Percentiles rank a stretch among this genome's conserved stretches.
phyloP scores from a whole-genome alignment of 2,888 invertebrate species.

The Apodemia duryi region DNA sequence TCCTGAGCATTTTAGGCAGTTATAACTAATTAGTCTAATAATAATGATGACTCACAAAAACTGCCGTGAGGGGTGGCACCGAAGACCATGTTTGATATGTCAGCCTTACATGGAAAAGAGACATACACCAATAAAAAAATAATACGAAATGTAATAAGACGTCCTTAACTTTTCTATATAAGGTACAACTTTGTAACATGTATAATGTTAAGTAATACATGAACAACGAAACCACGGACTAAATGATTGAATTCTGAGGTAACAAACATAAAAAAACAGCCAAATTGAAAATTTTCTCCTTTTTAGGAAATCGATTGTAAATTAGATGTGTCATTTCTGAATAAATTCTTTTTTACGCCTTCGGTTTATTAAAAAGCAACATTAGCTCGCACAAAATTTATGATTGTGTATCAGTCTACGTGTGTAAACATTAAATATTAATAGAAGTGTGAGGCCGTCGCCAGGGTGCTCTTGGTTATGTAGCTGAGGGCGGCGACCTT shows the following conservation, averaged over 20 bases:
- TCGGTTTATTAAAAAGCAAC: neutral
- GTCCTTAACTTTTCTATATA: no score
- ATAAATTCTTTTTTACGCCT: no score
- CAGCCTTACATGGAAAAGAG: neutral
- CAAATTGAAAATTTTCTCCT: no score
- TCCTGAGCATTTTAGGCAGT: neutral
- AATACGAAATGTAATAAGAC: no score
- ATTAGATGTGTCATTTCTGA: no score
- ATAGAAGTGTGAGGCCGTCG: conserved; percentile 58
- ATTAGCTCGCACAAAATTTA: neutral
- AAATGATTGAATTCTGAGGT: no score
- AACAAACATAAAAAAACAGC: no score
- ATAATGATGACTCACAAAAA: neutral
- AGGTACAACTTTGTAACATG: no score
- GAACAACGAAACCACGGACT: no score
- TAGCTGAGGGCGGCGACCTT: conserved; percentile 73
- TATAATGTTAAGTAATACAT: no score
- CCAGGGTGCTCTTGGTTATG: conserved; percentile 64
- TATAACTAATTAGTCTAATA: neutral
- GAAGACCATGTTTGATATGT: neutral
- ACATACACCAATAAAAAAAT: no score
- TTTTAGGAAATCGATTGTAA: no score
- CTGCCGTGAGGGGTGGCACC: neutral
- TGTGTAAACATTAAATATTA: conserved; percentile 47
- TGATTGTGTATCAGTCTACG: conserved; percentile 11